Percentiles rank a stretch among this genome's conserved stretches.
These are phyloP conservation scores for Marronus borbonicus DNA, from an alignment of 2,888 invertebrate species.

Conservation along the genomic window DNA sequence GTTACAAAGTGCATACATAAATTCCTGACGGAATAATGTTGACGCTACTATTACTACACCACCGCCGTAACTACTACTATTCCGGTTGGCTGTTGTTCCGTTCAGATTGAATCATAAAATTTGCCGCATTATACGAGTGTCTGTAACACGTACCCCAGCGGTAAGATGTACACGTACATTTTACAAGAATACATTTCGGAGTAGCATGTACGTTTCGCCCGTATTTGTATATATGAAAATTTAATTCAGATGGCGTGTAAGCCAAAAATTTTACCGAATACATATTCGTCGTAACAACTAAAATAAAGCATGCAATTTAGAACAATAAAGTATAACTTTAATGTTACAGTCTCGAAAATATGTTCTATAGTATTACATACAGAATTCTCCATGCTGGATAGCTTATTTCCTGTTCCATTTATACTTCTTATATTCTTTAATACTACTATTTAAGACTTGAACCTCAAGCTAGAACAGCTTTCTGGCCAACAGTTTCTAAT, in stretches of 20 bases:
- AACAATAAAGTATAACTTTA: neutral
- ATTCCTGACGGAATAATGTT: slow-evolving; percentile 26
- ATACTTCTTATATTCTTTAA: no score
- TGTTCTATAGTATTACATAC: no score
- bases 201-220: neutral
- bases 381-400: no score
- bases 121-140: slow-evolving; percentile 28
- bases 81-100: slow-evolving; percentile 25
- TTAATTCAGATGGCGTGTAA: neutral
- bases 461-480: no score
- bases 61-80: slow-evolving; percentile 1
- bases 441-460: no score
- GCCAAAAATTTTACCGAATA: neutral
- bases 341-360: no score
- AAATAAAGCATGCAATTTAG: neutral
- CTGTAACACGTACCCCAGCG: slow-evolving; percentile 21
- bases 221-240: slow-evolving; percentile 13
- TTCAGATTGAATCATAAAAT: slow-evolving; percentile 46
- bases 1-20: slow-evolving; percentile 41
- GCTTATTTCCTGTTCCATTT: no score
- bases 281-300: neutral
- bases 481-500: no score
- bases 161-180: slow-evolving; percentile 26
- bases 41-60: slow-evolving; percentile 18
- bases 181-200: slow-evolving; percentile 33